phyloP scores from a whole-genome alignment of 2,888 invertebrate species.

The Tachina grossa region DNA sequence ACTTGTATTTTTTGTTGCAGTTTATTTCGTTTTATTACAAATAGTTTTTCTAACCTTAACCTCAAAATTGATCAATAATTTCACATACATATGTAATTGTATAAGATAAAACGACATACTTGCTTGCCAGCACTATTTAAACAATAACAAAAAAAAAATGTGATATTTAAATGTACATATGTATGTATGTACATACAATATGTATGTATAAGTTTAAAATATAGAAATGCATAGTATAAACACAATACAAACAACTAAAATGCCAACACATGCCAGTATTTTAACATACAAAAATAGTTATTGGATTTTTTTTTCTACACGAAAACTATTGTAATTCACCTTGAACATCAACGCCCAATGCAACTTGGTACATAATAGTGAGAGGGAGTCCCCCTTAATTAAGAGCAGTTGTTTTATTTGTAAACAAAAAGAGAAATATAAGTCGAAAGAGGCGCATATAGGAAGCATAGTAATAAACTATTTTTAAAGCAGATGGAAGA shows the following conservation, averaged over 20 bases:
- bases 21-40: conserved; percentile 12
- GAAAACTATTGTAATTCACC: conserved; percentile 75
- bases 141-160: not conserved
- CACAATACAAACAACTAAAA: conserved; percentile 31
- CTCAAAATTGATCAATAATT: conserved; percentile 79
- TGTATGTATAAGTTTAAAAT: not conserved
- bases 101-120: conserved; percentile 67
- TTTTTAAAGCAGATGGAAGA: not conserved
- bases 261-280: conserved; percentile 24
- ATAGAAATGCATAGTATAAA: conserved; percentile 30
- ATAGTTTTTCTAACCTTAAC: conserved; percentile 67
- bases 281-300: conserved; percentile 56
- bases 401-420: conserved; percentile 8
- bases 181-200: not conserved
- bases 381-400: not conserved
- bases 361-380: conserved; percentile 10
- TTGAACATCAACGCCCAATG: conserved; percentile 79
- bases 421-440: not conserved
- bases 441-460: not conserved
- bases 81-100: conserved; percentile 80
- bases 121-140: conserved; percentile 46
- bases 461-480: not conserved
- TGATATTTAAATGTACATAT: not conserved
- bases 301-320: conserved; percentile 54
- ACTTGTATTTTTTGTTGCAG: not conserved